Evolutionary conservation across 2,888 invertebrate species (phyloP).

Genomic region (Cantharis nigra): DNA sequence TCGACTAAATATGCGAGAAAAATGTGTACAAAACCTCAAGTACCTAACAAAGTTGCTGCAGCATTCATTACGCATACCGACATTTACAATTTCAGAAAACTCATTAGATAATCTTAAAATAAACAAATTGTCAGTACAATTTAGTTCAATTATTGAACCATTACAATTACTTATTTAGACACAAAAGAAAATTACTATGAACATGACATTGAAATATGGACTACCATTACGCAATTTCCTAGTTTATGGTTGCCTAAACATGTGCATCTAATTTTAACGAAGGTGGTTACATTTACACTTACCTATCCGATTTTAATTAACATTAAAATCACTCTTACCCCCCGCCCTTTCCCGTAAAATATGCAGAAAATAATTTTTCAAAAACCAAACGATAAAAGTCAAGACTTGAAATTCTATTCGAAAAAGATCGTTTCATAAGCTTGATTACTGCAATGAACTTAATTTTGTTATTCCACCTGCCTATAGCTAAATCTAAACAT

Average conservation of each 20-base stretch:
- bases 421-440: no score
- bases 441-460: neutral
- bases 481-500: neutral
- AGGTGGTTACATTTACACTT: neutral
- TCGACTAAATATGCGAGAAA: no score
- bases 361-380: neutral
- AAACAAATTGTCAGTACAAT: neutral
- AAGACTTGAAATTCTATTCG: neutral
- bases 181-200: neutral
- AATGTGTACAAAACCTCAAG: no score
- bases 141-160: neutral
- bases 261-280: neutral
- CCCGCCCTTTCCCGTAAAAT: neutral
- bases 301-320: neutral
- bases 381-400: neutral
- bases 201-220: constrained; percentile 15
- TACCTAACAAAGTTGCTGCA: neutral
- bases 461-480: neutral
- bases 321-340: neutral
- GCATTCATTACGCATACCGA: neutral
- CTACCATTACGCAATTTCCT: constrained; percentile 14
- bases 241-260: constrained; percentile 14
- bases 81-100: neutral
- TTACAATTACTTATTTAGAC: neutral
- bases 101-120: neutral